Conservation (phyloP, 2,113 vertebrate genomes). For the Tyto alba region DNA sequence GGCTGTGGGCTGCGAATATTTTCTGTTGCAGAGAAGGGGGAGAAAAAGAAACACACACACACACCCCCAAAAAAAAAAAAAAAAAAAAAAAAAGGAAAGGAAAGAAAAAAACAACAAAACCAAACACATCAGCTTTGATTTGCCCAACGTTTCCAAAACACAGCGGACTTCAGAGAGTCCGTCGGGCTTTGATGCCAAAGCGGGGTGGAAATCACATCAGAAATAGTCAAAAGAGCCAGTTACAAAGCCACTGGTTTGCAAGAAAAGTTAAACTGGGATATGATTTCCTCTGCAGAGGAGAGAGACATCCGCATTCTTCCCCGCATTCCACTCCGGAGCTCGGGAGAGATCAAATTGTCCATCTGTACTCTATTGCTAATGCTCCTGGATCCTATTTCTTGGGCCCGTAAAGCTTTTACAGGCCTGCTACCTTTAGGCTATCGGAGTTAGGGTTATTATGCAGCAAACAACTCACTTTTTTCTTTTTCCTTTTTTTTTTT, state of each 20-base stretch:
- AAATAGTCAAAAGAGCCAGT: neutral
- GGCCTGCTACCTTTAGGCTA: neutral
- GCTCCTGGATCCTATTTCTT: neutral
- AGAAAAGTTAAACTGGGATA: conserved; percentile 9
- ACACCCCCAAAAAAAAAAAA: no score
- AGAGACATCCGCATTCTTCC: neutral
- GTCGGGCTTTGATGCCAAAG: neutral
- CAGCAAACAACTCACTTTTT: neutral
- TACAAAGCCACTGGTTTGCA: neutral
- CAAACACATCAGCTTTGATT: neutral
- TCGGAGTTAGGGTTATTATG: neutral
- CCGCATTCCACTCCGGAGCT: conserved; percentile 12
- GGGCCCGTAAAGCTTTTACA: conserved; percentile 10
- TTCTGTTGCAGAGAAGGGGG: neutral
- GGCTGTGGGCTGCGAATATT: neutral
- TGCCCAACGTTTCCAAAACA: neutral
- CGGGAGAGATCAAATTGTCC: conserved; percentile 20
- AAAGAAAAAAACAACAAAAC: no score
- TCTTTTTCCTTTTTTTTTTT: no score
- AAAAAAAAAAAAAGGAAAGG: no score
- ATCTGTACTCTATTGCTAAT: neutral
- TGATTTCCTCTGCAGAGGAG: conserved; percentile 1
- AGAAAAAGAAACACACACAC: neutral
- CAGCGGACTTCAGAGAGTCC: neutral
- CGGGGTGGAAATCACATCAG: neutral